A percentile compares a stretch with the other conserved stretches of the same genome.
These are phyloP conservation scores for Serinus canaria DNA, from an alignment of 2,113 vertebrate species.

Conservation along the genomic window DNA sequence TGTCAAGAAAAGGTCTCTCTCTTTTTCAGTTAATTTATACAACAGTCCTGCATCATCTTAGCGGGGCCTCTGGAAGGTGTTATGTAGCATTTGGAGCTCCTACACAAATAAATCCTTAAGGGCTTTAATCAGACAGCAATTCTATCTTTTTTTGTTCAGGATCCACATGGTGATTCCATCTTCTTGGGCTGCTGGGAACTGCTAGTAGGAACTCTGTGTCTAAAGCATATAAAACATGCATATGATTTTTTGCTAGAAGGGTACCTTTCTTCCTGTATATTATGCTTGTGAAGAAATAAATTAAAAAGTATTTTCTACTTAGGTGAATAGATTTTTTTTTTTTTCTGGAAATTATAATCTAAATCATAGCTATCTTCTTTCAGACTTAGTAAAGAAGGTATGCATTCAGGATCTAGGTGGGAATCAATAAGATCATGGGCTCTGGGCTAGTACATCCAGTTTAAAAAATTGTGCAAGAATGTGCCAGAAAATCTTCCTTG, in stretches of 20 bases:
- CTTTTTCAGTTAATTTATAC: neutral
- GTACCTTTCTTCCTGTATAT: neutral
- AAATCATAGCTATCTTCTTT: neutral
- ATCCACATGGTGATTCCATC: neutral
- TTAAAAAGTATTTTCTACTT: neutral
- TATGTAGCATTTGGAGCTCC: neutral
- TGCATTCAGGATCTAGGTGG: neutral
- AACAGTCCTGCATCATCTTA: neutral
- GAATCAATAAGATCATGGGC: neutral
- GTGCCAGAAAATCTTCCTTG: neutral
- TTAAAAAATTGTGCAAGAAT: neutral
- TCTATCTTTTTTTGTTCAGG: neutral
- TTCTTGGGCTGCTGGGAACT: neutral
- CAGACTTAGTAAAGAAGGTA: neutral
- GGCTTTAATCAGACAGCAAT: neutral
- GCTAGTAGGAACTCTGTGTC: fast-evolving
- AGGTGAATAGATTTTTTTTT: neutral
- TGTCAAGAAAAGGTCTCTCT: neutral
- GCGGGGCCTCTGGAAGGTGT: neutral
- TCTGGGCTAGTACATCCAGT: neutral
- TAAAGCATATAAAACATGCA: neutral
- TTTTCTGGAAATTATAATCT: neutral
- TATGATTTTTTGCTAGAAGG: neutral
- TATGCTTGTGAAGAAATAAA: neutral
- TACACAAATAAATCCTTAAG: neutral